Conservation (phyloP, 2,797 vertebrate genomes). For the Peromyscus melanophrys region DNA sequence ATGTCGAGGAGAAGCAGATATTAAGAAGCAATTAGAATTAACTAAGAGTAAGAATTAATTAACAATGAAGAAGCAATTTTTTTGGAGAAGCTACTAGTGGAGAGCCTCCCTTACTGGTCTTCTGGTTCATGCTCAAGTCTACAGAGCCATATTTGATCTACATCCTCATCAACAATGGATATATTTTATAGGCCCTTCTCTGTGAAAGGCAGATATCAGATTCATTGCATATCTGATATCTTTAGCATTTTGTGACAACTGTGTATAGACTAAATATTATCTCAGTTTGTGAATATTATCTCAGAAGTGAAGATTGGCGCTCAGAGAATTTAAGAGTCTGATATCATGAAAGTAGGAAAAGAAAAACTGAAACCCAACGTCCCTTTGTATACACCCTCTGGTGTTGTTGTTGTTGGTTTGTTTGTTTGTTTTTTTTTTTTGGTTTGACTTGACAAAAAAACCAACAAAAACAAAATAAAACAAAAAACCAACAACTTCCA, state of each 20-base stretch:
- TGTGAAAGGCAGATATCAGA: neutral
- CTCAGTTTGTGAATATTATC: neutral
- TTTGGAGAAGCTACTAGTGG: neutral
- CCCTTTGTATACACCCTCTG: neutral
- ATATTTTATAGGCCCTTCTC: neutral
- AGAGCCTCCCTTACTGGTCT: neutral
- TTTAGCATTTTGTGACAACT: constrained; percentile 37
- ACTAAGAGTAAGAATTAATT: neutral
- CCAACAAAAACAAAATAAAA: no score
- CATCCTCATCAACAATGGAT: neutral
- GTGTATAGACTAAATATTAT: neutral
- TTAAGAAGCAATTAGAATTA: constrained; percentile 18
- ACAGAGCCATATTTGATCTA: neutral
- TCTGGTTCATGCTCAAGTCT: neutral
- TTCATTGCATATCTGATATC: neutral
- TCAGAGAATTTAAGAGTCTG: neutral
- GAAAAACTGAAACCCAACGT: neutral
- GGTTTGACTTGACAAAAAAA: neutral
- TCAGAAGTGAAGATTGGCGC: neutral
- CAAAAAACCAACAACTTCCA: neutral
- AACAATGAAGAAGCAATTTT: constrained; percentile 21
- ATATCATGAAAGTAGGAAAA: neutral
- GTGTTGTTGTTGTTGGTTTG: no score
- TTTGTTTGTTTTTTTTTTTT: no score
- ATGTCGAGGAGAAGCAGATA: neutral